phyloP scores from a whole-genome alignment of 2,797 vertebrate genomes.

The Heteromormyrus szaboi region DNA sequence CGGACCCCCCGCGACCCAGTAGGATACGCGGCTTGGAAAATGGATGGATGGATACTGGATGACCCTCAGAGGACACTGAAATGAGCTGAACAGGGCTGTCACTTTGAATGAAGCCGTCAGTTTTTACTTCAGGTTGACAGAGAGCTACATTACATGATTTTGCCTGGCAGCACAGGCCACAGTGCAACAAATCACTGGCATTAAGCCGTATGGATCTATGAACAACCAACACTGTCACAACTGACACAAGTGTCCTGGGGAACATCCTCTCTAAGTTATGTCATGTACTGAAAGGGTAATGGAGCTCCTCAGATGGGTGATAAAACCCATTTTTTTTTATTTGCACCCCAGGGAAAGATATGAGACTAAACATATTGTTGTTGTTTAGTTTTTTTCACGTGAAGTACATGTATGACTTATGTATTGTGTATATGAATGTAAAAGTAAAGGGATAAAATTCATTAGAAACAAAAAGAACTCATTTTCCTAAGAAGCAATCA shows the following conservation, averaged over 20 bases:
- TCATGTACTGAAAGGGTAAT: conserved; percentile 14
- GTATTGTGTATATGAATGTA: background rate
- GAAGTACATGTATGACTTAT: background rate
- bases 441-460: background rate
- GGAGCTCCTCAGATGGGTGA: background rate
- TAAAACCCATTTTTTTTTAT: background rate
- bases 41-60: background rate
- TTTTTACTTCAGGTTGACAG: conserved; percentile 4
- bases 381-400: background rate
- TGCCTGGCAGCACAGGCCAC: background rate
- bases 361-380: background rate
- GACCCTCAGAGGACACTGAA: conserved; percentile 18
- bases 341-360: background rate
- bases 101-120: background rate
- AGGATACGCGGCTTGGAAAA: too few species aligned
- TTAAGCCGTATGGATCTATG: background rate
- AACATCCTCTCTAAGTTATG: conserved; percentile 2
- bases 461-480: background rate
- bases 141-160: conserved; percentile 12
- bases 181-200: conserved; percentile 6
- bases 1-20: too few species aligned
- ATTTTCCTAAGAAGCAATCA: background rate
- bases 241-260: background rate
- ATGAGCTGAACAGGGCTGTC: background rate
- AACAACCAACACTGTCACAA: background rate